Conservation (phyloP, 2,797 vertebrate species). For the Tenualosa thibaudeaui region DNA sequence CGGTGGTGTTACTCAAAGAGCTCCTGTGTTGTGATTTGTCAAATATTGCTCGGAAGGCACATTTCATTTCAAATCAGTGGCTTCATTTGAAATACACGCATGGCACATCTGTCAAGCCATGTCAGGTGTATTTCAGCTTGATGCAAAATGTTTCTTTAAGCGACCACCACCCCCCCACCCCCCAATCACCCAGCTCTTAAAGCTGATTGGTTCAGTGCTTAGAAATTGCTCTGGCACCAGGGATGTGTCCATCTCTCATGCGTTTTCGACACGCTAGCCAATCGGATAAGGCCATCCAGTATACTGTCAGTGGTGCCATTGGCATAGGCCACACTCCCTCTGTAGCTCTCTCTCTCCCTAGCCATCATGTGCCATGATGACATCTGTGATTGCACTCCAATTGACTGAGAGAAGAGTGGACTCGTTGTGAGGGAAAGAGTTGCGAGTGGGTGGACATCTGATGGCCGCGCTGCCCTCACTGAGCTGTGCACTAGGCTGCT, state of each 20-base stretch:
- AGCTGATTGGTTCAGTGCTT: not conserved
- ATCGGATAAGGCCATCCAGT: not conserved
- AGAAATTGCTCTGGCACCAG: not conserved
- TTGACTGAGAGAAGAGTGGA: not conserved
- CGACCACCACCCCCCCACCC: too few species aligned
- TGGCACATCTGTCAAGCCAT: not conserved
- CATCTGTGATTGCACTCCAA: not conserved
- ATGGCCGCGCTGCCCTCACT: not conserved
- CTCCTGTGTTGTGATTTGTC: constrained; percentile 5
- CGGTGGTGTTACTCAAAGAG: constrained; percentile 21
- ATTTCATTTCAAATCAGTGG: not conserved
- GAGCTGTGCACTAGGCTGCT: not conserved
- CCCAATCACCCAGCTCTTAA: too few species aligned
- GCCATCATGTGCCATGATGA: not conserved
- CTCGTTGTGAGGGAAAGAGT: not conserved
- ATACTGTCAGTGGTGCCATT: not conserved
- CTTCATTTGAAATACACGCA: not conserved
- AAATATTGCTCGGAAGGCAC: not conserved
- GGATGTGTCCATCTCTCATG: not conserved
- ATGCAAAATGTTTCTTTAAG: not conserved
- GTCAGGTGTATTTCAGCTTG: constrained; percentile 6
- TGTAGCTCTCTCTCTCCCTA: not conserved
- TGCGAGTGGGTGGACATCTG: not conserved
- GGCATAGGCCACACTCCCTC: not conserved
- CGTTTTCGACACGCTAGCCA: not conserved